Conservation (phyloP, 2,113 vertebrate genomes). For the Ptilorrhoa leucosticta region DNA sequence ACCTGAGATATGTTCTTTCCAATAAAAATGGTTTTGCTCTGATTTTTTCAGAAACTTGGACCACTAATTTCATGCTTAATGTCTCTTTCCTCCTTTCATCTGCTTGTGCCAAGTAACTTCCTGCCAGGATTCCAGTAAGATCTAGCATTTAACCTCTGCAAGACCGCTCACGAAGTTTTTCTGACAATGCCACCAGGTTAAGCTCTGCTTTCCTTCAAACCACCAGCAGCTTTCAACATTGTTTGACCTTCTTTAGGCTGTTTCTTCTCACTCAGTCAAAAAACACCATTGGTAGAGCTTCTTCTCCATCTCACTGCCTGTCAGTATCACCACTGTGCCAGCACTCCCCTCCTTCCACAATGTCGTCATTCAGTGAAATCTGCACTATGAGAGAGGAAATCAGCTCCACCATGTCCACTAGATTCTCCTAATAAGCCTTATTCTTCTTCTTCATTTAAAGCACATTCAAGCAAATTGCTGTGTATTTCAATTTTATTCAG, state of each 20-base stretch:
- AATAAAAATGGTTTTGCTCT: neutral
- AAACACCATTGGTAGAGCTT: neutral
- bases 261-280: neutral
- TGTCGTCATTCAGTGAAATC: neutral
- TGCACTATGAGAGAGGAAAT: neutral
- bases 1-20: neutral
- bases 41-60: neutral
- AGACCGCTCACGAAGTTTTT: rapidly evolving
- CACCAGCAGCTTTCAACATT: neutral
- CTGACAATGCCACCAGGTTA: neutral
- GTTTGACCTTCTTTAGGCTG: neutral
- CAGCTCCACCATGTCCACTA: neutral
- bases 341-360: neutral
- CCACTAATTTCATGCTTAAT: neutral
- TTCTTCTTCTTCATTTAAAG: neutral
- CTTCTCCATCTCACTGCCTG: neutral
- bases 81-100: neutral
- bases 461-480: neutral
- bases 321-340: neutral
- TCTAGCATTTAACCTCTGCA: neutral
- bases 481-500: neutral
- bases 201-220: neutral
- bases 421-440: neutral
- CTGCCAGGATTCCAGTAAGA: neutral
- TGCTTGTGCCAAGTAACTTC: neutral